Percentiles rank a stretch among this genome's conserved stretches.
Conservation (phyloP, 2,888 invertebrate species). For the Drosophila fungiperda region DNA sequence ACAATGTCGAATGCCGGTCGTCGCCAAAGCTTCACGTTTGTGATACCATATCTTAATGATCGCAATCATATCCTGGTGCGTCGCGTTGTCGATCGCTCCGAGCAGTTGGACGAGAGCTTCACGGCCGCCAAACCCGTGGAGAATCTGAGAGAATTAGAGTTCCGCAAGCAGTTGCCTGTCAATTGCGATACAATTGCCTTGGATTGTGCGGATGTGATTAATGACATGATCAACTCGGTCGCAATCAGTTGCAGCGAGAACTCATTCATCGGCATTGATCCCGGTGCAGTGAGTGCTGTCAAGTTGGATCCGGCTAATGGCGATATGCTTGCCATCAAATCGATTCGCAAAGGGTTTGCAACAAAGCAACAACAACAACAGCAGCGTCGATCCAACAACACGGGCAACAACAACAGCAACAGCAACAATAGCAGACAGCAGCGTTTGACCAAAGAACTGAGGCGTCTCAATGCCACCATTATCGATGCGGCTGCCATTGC, state of each 20-base stretch:
- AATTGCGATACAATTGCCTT: constrained; percentile 45
- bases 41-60: constrained; percentile 87
- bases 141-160: constrained; percentile 69
- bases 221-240: constrained; percentile 87
- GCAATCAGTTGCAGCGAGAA: constrained; percentile 87
- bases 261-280: constrained; percentile 83
- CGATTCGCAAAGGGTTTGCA: constrained; percentile 17
- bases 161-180: constrained; percentile 59
- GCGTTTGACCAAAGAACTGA: constrained; percentile 86
- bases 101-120: constrained; percentile 76
- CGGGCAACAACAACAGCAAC: constrained; percentile 7
- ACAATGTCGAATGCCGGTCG: constrained; percentile 56
- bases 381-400: background rate
- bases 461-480: constrained; percentile 88
- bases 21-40: constrained; percentile 86
- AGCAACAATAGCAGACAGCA: constrained; percentile 67
- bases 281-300: constrained; percentile 47
- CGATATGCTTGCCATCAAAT: constrained; percentile 6
- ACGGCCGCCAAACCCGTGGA: constrained; percentile 44
- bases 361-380: constrained; percentile 13
- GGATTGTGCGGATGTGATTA: constrained; percentile 85
- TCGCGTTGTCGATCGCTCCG: constrained; percentile 83
- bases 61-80: constrained; percentile 87
- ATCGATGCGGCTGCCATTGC: constrained; percentile 85
- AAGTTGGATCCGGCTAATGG: constrained; percentile 33